These are phyloP conservation scores for Leucozona laternaria DNA, from an alignment of 2,888 invertebrate species.

Conservation along the genomic window DNA sequence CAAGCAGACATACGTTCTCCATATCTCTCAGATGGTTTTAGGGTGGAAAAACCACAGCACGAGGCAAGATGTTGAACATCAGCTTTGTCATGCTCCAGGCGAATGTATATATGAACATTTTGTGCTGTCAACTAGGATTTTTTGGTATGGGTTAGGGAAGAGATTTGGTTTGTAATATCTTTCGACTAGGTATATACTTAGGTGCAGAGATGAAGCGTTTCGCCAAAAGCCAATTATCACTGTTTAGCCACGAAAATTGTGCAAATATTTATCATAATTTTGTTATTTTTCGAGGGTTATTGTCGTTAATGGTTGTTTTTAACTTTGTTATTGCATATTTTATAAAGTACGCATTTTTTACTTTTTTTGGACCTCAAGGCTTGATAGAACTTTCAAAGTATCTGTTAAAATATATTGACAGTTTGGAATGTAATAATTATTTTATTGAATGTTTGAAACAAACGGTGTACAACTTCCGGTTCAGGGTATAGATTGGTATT, in stretches of 20 bases:
- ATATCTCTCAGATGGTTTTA: constrained; percentile 41
- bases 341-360: not conserved
- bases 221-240: constrained; percentile 17
- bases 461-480: too few relatives aligned
- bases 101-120: constrained; percentile 19
- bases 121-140: constrained; percentile 44
- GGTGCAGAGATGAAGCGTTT: not conserved
- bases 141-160: not conserved
- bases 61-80: constrained; percentile 49
- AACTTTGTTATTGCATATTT: constrained; percentile 15
- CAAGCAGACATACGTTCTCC: constrained; percentile 55
- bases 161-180: not conserved
- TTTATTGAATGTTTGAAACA: too few relatives aligned
- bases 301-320: constrained; percentile 39
- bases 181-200: too few relatives aligned
- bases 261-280: constrained; percentile 38
- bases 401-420: too few relatives aligned
- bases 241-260: constrained; percentile 11
- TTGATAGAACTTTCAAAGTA: not conserved
- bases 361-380: not conserved
- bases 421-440: too few relatives aligned
- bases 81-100: constrained; percentile 39
- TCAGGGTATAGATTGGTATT: too few relatives aligned
- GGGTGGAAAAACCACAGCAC: constrained; percentile 1
- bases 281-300: constrained; percentile 18